These are phyloP conservation scores for Mastigias papua DNA, from an alignment of 30 jellyfish, hydroid and myxozoan species.

Conservation along the genomic window DNA sequence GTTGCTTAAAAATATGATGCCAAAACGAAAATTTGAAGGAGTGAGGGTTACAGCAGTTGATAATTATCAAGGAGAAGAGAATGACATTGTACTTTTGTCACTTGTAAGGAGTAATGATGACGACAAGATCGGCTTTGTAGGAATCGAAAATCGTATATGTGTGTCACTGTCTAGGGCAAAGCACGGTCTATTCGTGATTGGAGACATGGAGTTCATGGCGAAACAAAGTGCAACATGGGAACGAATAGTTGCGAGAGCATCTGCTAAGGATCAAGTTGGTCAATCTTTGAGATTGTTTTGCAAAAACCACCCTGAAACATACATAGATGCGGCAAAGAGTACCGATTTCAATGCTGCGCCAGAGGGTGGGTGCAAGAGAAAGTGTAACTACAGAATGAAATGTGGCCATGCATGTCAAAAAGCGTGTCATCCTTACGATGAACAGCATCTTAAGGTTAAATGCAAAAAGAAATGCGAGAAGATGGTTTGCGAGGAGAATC, in stretches of 20 bases:
- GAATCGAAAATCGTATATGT: conserved; percentile 83
- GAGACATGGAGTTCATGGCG: conserved; percentile 75
- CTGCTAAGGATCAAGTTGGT: conserved; percentile 28
- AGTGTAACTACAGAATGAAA: conserved; percentile 50
- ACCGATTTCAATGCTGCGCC: conserved; percentile 78
- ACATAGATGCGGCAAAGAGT: conserved; percentile 28
- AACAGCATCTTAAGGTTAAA: conserved; percentile 45
- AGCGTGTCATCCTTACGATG: conserved; percentile 82
- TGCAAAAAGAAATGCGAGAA: conserved; percentile 69
- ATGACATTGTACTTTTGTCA: conserved; percentile 83
- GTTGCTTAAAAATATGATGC: conserved; percentile 74
- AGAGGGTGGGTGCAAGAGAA: conserved; percentile 86
- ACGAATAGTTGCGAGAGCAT: conserved; percentile 55
- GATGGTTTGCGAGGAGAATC: conserved; percentile 36
- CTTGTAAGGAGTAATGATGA: conserved; percentile 83
- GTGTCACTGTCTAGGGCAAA: conserved; percentile 92
- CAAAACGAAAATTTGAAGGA: conserved; percentile 76
- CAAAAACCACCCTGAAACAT: conserved; percentile 72
- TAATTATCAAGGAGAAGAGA: conserved; percentile 95
- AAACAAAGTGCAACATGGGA: conserved; percentile 70
- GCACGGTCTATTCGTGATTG: conserved; percentile 89
- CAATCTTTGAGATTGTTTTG: conserved; percentile 46
- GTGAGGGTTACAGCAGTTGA: conserved; percentile 87
- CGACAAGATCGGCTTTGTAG: conserved; percentile 77
- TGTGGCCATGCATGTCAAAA: conserved; percentile 83